phyloP scores from a whole-genome alignment of 2,797 vertebrate genomes.

The Crenichthys baileyi region DNA sequence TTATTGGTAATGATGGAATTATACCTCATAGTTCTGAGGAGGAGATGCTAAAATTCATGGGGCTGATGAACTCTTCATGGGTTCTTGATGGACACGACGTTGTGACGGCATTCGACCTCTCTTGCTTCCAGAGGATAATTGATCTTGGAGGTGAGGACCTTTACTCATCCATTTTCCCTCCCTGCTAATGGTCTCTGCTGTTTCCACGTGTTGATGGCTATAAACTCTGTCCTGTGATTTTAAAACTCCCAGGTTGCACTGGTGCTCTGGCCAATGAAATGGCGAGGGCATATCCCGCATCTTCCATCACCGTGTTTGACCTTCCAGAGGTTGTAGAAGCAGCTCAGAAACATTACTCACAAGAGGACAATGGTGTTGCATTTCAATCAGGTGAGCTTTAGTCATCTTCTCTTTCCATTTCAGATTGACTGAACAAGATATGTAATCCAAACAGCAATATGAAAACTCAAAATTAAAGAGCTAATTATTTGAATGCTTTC shows the following conservation, averaged over 20 bases:
- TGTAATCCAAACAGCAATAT: no score
- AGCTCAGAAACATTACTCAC: constrained; percentile 71
- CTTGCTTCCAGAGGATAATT: constrained; percentile 70
- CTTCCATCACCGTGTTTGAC: constrained; percentile 75
- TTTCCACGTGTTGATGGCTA: neutral
- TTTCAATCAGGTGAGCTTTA: constrained; percentile 72
- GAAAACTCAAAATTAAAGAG: no score
- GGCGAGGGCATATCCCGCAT: constrained; percentile 72
- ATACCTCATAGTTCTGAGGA: constrained; percentile 72
- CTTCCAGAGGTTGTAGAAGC: constrained; percentile 72
- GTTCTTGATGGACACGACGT: constrained; percentile 77
- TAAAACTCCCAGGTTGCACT: constrained; percentile 73
- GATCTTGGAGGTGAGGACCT: constrained; percentile 77
- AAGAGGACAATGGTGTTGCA: constrained; percentile 54
- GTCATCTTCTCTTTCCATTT: neutral
- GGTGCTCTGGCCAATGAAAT: constrained; percentile 79
- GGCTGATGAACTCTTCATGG: constrained; percentile 81
- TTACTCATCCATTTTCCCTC: neutral
- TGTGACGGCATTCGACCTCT: constrained; percentile 78
- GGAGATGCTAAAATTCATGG: constrained; percentile 83
- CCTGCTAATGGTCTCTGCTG: neutral
- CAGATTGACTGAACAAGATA: neutral
- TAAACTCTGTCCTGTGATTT: constrained; percentile 4
- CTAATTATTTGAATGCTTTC: no score
- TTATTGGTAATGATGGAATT: neutral